Percentiles rank a stretch among this genome's conserved stretches.
These are phyloP conservation scores for Salvelinus namaycush DNA, from an alignment of 2,113 vertebrate genomes.

Conservation along the genomic window DNA sequence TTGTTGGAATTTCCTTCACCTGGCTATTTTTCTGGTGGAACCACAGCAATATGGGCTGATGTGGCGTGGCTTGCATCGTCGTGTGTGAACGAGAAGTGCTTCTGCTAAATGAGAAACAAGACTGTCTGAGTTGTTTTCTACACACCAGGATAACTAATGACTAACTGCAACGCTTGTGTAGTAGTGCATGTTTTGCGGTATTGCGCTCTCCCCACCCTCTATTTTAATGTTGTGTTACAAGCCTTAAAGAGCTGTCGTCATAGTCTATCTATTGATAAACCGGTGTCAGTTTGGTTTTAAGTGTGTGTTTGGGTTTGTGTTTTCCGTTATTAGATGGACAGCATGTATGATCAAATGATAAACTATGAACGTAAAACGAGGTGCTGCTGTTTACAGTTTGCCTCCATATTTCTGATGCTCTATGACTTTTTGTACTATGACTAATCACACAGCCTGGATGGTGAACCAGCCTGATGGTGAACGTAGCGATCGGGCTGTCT, in stretches of 20 bases:
- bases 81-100: slow-evolving; percentile 8
- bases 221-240: slow-evolving; percentile 38
- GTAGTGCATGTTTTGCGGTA: slow-evolving; percentile 32
- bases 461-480: no score
- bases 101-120: slow-evolving; percentile 12
- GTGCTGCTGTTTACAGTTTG: slow-evolving; percentile 16
- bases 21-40: slow-evolving; percentile 1
- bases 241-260: slow-evolving; percentile 49
- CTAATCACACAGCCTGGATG: no score
- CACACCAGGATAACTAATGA: background rate
- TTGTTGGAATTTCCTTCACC: background rate
- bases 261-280: slow-evolving; percentile 35
- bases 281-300: slow-evolving; percentile 1
- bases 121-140: slow-evolving; percentile 22
- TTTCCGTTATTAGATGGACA: background rate
- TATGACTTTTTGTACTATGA: background rate
- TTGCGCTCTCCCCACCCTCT: slow-evolving; percentile 17
- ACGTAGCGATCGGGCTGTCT: no score
- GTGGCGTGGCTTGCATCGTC: slow-evolving; percentile 18
- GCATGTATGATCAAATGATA: slow-evolving; percentile 20
- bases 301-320: slow-evolving; percentile 29
- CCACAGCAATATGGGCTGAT: background rate
- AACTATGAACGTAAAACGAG: background rate
- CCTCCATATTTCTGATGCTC: slow-evolving; percentile 7
- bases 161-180: slow-evolving; percentile 42